A percentile compares a stretch with the other conserved stretches of the same genome.
These are phyloP conservation scores for Xanthia icteritia DNA, from an alignment of 2,888 invertebrate genomes.

Conservation along the genomic window DNA sequence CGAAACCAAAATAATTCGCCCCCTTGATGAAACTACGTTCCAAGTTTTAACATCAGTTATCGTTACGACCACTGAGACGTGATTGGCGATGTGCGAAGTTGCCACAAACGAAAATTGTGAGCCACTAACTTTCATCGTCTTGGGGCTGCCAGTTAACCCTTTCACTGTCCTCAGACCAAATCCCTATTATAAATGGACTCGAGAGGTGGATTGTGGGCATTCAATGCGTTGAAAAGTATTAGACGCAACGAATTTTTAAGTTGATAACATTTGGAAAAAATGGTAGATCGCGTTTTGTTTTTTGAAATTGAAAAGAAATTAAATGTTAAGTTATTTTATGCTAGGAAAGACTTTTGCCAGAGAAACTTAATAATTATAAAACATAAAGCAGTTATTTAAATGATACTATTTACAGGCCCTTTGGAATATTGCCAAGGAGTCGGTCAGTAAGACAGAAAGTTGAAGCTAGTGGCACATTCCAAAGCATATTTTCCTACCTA, in stretches of 20 bases:
- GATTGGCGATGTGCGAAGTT: constrained; percentile 46
- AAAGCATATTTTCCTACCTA: no score
- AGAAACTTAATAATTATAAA: no score
- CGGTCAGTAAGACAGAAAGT: no score
- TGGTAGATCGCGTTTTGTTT: constrained; percentile 12
- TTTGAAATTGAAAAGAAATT: constrained; percentile 2
- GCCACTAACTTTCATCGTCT: constrained; percentile 46
- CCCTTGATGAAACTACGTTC: constrained; percentile 2
- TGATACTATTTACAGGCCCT: not conserved
- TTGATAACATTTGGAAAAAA: constrained; percentile 30
- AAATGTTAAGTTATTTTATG: not conserved
- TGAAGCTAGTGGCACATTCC: no score
- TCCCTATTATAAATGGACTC: constrained; percentile 55
- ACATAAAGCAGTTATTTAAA: no score
- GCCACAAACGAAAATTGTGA: constrained; percentile 49
- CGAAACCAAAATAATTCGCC: not conserved
- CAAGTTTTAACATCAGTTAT: constrained; percentile 30
- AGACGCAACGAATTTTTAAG: constrained; percentile 29
- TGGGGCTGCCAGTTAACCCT: constrained; percentile 55
- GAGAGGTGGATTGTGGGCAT: constrained; percentile 26
- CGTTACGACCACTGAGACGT: constrained; percentile 5
- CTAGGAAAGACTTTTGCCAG: not conserved
- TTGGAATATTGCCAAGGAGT: no score
- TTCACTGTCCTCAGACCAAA: constrained; percentile 49
- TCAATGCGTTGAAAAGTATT: constrained; percentile 37